Base-by-base conservation (phyloP, 2,888 invertebrate species). In the Mimas tiliae region DNA sequence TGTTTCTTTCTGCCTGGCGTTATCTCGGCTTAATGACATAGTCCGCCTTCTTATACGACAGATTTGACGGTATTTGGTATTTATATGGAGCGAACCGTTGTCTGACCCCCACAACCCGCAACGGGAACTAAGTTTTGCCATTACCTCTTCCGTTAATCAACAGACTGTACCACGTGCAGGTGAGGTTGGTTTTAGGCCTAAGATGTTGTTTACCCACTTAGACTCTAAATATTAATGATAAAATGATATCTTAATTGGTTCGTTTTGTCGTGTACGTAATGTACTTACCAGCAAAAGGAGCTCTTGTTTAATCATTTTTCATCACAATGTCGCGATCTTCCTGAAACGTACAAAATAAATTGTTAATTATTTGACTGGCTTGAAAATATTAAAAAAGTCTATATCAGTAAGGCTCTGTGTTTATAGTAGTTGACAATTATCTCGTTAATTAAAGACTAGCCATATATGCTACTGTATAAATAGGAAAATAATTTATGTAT, bases 301-400 rank as follows among this genome's bases (percentile, higher is more conserved):
- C 75, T 87, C 84, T 77, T 88, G 90, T 79, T 85, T 89, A 86
- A 86, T 78, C 93, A 93, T 93, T 84, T 89, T 92, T 87, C 91
- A 90, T 91, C 80, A 85, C 89, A 87, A 72, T 69, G 68, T 73
- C 69, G 68, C 65, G 67, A 72, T 70, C 69, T 72, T 68, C 74
- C 84, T 88, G 84, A 66, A 88, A 85, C 70, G 68, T 72, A 77
- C n/a, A 67, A 70, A 66, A 65, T 52, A 62, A 50, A 38, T 1
- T 7, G 7, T 53, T 45, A 45, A 27, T 12, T 12, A 6, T 12
- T 19, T 55, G 27, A 8, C 33, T 7, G n/a, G 0, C 33, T 14
- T 8, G 21, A 33, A 52, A 52, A 34, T 7, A 53, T n/a, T 53
- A 34, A n/a, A n/a, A n/a, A n/a, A n/a, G n/a, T 52, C 14, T 27